These are phyloP conservation scores for Trissoscelio sp. DNA, from an alignment of 2,888 invertebrate species.

Conservation along the genomic window DNA sequence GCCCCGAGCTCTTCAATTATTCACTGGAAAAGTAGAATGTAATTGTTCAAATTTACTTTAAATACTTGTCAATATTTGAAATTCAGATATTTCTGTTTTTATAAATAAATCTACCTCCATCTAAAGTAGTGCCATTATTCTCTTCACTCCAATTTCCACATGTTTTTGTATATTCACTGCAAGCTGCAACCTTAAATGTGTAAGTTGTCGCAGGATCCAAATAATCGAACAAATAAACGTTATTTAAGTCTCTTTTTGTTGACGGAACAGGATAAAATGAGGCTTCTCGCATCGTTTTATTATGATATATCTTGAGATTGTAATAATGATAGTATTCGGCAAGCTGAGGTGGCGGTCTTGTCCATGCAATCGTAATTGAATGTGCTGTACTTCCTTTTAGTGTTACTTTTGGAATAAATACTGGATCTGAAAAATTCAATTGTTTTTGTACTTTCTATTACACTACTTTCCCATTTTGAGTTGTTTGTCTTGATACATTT, in stretches of 20 bases:
- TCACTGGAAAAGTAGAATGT: no score
- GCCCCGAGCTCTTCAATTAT: no score
- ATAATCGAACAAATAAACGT: constrained; percentile 89
- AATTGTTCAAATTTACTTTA: no score
- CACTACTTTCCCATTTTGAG: no score
- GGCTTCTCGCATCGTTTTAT: constrained; percentile 85
- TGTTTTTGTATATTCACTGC: constrained; percentile 89
- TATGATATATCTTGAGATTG: constrained; percentile 86
- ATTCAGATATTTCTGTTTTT: no score
- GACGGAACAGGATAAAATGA: constrained; percentile 84
- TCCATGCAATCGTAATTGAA: constrained; percentile 93
- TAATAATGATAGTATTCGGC: constrained; percentile 91
- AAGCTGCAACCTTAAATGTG: constrained; percentile 91
- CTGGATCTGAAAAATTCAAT: constrained; percentile 85
- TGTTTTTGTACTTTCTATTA: neutral
- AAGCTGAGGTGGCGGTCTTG: constrained; percentile 87
- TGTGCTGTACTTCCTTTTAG: constrained; percentile 89
- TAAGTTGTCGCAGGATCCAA: constrained; percentile 92
- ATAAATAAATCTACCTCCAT: constrained; percentile 87
- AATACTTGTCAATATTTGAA: no score
- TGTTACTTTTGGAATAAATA: constrained; percentile 90
- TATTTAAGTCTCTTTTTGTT: constrained; percentile 38
- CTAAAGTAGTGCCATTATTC: constrained; percentile 92
- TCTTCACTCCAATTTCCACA: constrained; percentile 92
- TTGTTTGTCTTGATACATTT: no score